Evolutionary conservation across 1,140 invertebrate genomes (phyloP).

Genomic region (Sminthurinus signatus): DNA sequence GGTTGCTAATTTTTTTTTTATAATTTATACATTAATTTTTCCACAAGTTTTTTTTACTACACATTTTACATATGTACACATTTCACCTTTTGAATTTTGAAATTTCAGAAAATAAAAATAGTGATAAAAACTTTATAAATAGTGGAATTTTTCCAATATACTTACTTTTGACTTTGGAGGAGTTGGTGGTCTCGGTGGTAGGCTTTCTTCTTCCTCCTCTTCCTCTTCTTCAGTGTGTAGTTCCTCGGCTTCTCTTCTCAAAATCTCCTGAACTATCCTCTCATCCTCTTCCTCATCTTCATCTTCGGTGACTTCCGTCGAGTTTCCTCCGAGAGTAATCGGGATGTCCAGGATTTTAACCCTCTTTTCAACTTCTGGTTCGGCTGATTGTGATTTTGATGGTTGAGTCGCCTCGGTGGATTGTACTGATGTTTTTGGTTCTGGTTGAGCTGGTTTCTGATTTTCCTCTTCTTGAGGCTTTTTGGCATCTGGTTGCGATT

Average conservation of each 20-base stretch:
- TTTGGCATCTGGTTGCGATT: too few species aligned
- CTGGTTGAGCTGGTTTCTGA: too few species aligned
- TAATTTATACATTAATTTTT: too few species aligned
- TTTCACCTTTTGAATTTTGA: too few species aligned
- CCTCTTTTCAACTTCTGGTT: conserved; percentile 1
- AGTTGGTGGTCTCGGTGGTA: conserved; percentile 20
- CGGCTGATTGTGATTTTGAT: background rate
- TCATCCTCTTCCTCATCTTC: conserved; percentile 23
- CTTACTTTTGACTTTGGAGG: conserved; percentile 18
- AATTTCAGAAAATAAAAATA: background rate
- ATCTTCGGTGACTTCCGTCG: conserved; percentile 15
- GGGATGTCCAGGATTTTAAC: conserved; percentile 11
- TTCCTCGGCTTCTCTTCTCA: conserved; percentile 7
- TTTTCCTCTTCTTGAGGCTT: too few species aligned
- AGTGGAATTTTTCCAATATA: background rate
- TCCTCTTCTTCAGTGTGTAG: conserved; percentile 28
- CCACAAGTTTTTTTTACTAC: too few species aligned
- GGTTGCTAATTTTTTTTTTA: too few species aligned
- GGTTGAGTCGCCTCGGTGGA: background rate
- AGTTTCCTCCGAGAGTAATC: background rate
- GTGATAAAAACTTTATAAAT: background rate
- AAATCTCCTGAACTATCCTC: conserved; percentile 26
- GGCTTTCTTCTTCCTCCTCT: conserved; percentile 28
- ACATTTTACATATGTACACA: too few species aligned
- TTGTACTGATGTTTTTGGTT: too few species aligned